Conservation (phyloP, 2,797 vertebrate genomes). For the Neostethus bicornis region DNA sequence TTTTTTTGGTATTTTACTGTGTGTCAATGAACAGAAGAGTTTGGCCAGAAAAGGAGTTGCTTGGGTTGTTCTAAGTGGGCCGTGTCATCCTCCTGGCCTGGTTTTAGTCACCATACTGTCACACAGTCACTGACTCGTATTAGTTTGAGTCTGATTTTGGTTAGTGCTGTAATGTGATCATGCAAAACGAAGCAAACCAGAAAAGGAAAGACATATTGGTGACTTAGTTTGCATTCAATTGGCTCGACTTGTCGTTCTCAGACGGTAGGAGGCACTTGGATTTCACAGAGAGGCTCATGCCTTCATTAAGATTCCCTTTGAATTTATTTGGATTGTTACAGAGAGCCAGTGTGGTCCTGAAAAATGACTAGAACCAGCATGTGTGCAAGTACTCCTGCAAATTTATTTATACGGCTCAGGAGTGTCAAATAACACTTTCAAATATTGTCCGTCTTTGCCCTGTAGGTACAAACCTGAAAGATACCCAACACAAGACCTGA, state of each 20-base stretch:
- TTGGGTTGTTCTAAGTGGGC: slow-evolving; percentile 58
- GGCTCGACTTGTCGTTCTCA: slow-evolving; percentile 1
- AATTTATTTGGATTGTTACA: slow-evolving; percentile 58
- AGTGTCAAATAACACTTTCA: slow-evolving; percentile 58
- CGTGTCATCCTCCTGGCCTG: slow-evolving; percentile 57
- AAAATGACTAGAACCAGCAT: slow-evolving; percentile 42
- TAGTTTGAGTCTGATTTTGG: slow-evolving; percentile 39
- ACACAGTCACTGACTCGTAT: slow-evolving; percentile 60
- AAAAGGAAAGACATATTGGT: slow-evolving; percentile 24
- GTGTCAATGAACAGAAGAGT: slow-evolving; percentile 52
- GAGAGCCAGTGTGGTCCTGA: slow-evolving; percentile 32
- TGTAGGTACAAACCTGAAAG: slow-evolving; percentile 82
- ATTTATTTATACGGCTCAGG: slow-evolving; percentile 57
- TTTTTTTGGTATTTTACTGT: slow-evolving; percentile 25
- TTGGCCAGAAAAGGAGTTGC: slow-evolving; percentile 53
- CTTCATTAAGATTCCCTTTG: slow-evolving; percentile 35
- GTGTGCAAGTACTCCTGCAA: slow-evolving; percentile 48
- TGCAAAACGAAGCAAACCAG: slow-evolving; percentile 50
- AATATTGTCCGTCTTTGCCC: slow-evolving; percentile 48
- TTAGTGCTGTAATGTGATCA: slow-evolving; percentile 37
- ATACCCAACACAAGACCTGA: slow-evolving; percentile 90
- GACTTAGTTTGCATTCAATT: slow-evolving; percentile 45
- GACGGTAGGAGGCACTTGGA: background rate
- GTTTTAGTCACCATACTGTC: slow-evolving; percentile 61
- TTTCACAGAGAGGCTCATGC: slow-evolving; percentile 21